Evolutionary conservation across 2,113 vertebrate species (phyloP), one percentile per base, ranked within the genome.

Genomic region (Rhegmatorhina hoffmannsi): DNA sequence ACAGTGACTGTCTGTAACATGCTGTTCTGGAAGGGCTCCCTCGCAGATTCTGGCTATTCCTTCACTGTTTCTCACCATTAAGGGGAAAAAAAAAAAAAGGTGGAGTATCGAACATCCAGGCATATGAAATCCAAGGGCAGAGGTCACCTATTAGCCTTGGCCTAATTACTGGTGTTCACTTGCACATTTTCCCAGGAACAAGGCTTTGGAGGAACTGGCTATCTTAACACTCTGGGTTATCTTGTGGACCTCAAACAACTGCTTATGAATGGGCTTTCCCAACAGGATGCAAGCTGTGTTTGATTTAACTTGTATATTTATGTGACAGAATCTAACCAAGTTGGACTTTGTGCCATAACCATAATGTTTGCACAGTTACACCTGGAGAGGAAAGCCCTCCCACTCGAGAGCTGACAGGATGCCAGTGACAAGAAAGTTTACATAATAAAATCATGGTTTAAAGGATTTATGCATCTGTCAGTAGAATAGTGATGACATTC

Each of bases 401-500:
- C 86, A 66, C 50, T 56, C 28, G 4, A 50, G 60, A 17, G 92
- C 44, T 90, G 85, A 94, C 67, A 94, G 81, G 77, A 96, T 58
- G 75, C 75, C 84, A 84, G 55, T 90, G 85, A 63, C 78, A 94
- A 90, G 68, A 87, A 82, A 87, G 89, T 94, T 87, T 95, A 82
- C 50, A 74, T 74, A 68, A 94, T 77, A 84, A 96, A 91, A 82
- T 89, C 58, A 49, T 40, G 17, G 67, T 89, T 96, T 96, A 88
- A 96, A 91, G 89, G 88, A 85, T 83, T 95, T 94, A 87, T 70
- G 36, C 58, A 82, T 93, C 92, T 97, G 87, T 92, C 96, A 94
- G n/a, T 87, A 82, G n/a, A 58, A n/a, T 38, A 66, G 62, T 33
- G 49, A 87, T 85, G 84, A 92, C 58, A 69, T 43, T 90, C 40